Evolutionary conservation across 2,888 invertebrate genomes (phyloP).

Genomic region (Hybos culiciformis): DNA sequence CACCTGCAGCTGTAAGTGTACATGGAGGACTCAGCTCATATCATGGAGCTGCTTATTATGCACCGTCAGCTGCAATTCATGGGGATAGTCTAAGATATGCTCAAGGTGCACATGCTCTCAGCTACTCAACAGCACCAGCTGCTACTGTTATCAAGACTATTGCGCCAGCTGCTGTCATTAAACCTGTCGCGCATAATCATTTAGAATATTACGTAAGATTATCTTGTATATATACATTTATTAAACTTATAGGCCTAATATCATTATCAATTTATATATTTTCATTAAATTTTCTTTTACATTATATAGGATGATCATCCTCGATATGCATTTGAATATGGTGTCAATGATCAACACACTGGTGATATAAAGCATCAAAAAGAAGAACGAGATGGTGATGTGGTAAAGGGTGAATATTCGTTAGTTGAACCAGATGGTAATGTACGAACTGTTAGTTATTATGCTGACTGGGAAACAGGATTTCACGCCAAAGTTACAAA

Average conservation of each 20-base stretch:
- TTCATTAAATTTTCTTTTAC: not conserved
- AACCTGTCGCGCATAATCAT: conserved; percentile 46
- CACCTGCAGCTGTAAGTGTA: conserved; percentile 18
- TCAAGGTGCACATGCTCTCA: conserved; percentile 25
- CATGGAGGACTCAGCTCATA: conserved; percentile 12
- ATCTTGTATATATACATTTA: not conserved
- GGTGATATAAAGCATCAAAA: conserved; percentile 61
- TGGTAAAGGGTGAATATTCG: conserved; percentile 55
- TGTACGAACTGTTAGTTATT: conserved; percentile 59
- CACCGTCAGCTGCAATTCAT: conserved; percentile 11
- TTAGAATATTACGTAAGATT: conserved; percentile 48
- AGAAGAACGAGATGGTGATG: conserved; percentile 58
- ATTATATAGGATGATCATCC: conserved; percentile 46
- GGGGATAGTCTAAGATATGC: conserved; percentile 17
- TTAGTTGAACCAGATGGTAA: conserved; percentile 61
- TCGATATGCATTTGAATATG: conserved; percentile 58
- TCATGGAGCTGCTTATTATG: conserved; percentile 12
- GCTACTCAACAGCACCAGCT: conserved; percentile 30
- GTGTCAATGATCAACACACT: conserved; percentile 58
- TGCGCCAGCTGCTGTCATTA: conserved; percentile 33
- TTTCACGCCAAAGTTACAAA: conserved; percentile 62
- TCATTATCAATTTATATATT: not conserved
- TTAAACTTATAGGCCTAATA: not conserved
- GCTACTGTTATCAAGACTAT: conserved; percentile 30
- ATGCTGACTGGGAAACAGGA: conserved; percentile 65